Conservation (phyloP, 1,140 invertebrate species). For the Arion vulgaris region DNA sequence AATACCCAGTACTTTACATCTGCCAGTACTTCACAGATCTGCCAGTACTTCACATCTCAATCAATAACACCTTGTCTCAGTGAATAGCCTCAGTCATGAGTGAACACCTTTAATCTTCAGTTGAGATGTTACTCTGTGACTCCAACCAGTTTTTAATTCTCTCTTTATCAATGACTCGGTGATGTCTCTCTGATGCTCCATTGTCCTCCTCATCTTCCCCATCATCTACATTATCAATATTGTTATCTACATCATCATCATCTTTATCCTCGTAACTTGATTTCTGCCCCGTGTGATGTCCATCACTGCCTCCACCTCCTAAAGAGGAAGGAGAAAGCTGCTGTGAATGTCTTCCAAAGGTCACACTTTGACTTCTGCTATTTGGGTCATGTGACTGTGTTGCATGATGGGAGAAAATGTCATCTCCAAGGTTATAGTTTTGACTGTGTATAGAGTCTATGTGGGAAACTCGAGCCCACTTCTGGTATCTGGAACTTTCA, state of each 20-base stretch:
- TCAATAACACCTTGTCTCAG: background rate
- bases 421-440: slow-evolving; percentile 56
- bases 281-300: background rate
- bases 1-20: background rate
- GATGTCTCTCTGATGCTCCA: slow-evolving; percentile 28
- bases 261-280: background rate
- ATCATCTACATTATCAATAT: slow-evolving; percentile 31
- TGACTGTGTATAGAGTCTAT: slow-evolving; percentile 69
- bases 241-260: slow-evolving; percentile 30
- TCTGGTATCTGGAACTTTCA: background rate
- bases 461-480: slow-evolving; percentile 49
- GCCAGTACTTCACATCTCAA: too few species aligned
- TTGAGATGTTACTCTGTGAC: slow-evolving; percentile 16
- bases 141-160: slow-evolving; percentile 29
- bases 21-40: too few species aligned
- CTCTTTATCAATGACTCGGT: slow-evolving; percentile 30
- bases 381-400: slow-evolving; percentile 61
- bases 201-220: slow-evolving; percentile 33
- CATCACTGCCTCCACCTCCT: slow-evolving; percentile 11
- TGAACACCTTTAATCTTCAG: background rate
- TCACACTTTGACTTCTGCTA: slow-evolving; percentile 53
- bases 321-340: background rate
- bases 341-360: background rate
- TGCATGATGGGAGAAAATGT: slow-evolving; percentile 68
- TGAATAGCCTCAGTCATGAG: background rate